phyloP scores from a whole-genome alignment of 2,797 vertebrate species.

The Propithecus perrieri region DNA sequence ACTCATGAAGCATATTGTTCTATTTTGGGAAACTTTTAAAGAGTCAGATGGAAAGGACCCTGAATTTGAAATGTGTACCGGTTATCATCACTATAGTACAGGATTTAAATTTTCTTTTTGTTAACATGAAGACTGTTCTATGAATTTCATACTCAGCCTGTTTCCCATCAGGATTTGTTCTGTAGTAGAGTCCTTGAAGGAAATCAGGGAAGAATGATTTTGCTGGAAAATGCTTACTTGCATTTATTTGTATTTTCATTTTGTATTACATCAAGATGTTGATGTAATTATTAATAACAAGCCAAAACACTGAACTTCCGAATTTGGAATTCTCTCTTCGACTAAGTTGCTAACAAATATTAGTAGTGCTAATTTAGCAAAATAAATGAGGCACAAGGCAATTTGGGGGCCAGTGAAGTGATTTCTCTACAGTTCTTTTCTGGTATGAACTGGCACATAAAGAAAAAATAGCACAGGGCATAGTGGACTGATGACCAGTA shows the following conservation, averaged over 20 bases:
- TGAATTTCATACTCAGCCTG: not conserved
- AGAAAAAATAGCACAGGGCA: not conserved
- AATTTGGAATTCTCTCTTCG: not conserved
- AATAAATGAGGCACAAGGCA: not conserved
- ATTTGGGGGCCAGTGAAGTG: not conserved
- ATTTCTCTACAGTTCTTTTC: not conserved
- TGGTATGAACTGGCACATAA: not conserved
- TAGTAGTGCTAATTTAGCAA: not conserved
- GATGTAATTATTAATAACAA: conserved; percentile 1
- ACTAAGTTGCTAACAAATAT: not conserved
- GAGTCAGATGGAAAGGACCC: not conserved
- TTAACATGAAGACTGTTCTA: not conserved
- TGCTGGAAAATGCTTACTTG: conserved; percentile 35
- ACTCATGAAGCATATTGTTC: not conserved
- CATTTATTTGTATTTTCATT: not conserved
- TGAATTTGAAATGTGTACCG: not conserved
- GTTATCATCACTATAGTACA: not conserved
- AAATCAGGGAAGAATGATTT: conserved; percentile 21
- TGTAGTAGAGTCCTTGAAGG: not conserved
- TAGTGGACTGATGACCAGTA: not conserved
- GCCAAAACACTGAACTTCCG: not conserved
- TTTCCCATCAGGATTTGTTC: not conserved
- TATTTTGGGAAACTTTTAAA: not conserved
- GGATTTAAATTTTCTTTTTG: not conserved
- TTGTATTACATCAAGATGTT: not conserved